Evolutionary conservation across 2,888 invertebrate genomes (phyloP).

Genomic region (Apamea monoglypha): DNA sequence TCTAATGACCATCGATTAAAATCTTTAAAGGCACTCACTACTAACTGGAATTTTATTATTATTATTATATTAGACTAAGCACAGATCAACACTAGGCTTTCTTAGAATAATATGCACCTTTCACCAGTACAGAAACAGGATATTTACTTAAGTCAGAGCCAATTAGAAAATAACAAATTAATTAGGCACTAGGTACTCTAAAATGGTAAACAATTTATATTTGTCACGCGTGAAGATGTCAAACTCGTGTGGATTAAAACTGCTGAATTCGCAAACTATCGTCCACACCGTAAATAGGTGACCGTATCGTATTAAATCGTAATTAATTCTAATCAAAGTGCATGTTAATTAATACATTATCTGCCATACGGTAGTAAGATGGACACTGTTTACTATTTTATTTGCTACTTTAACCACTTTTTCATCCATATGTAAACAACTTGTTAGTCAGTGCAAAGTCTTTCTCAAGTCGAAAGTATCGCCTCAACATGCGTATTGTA

Average conservation of each 20-base stretch:
- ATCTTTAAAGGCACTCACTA: constrained; percentile 4
- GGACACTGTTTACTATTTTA: constrained; percentile 58
- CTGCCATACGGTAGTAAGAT: constrained; percentile 40
- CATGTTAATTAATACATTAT: constrained; percentile 56
- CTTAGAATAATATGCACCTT: neutral
- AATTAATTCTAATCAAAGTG: constrained; percentile 50
- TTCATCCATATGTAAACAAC: constrained; percentile 40
- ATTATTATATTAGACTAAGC: neutral
- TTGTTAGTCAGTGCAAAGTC: constrained; percentile 40
- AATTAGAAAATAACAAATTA: constrained; percentile 35
- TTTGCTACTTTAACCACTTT: constrained; percentile 48
- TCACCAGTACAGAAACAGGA: constrained; percentile 6
- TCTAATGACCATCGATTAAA: constrained; percentile 7
- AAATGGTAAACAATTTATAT: constrained; percentile 46
- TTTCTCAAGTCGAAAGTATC: constrained; percentile 7
- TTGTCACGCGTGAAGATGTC: neutral
- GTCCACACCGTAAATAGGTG: constrained; percentile 45
- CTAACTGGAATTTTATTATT: neutral
- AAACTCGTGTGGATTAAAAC: constrained; percentile 14
- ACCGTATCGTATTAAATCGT: constrained; percentile 32
- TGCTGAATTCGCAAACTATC: constrained; percentile 15
- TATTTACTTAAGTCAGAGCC: constrained; percentile 36
- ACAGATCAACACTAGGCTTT: neutral
- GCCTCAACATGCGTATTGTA: too few relatives aligned
- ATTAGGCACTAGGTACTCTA: constrained; percentile 15